Evolutionary conservation across 1,140 invertebrate genomes (phyloP).

Genomic region (Achatina immaculata): DNA sequence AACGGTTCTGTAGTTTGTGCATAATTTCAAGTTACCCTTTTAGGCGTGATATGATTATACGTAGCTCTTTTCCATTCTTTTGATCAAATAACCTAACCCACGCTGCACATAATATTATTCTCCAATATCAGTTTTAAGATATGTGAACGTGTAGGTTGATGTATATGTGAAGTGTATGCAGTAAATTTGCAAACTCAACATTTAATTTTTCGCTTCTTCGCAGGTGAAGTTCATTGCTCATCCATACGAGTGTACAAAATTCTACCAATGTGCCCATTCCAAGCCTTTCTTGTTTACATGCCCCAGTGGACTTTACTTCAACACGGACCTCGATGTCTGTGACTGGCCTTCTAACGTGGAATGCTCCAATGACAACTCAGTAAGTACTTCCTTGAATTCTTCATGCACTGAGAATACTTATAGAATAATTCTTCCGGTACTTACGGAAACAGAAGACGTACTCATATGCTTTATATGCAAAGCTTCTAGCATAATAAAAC

Average conservation of each 20-base stretch:
- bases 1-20: too few relatives aligned
- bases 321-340: constrained; percentile 28
- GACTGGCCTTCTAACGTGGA: constrained; percentile 38
- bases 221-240: constrained; percentile 32
- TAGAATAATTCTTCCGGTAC: background rate
- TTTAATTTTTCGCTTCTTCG: too few relatives aligned
- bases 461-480: background rate
- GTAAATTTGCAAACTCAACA: too few relatives aligned
- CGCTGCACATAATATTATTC: too few relatives aligned
- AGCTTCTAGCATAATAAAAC: background rate
- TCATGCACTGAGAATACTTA: background rate
- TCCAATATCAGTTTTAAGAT: too few relatives aligned
- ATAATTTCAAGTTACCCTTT: too few relatives aligned
- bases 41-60: too few relatives aligned
- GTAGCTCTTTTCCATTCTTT: too few relatives aligned
- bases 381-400: background rate
- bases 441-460: background rate
- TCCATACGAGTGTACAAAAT: constrained; percentile 30
- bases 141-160: too few relatives aligned
- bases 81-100: too few relatives aligned
- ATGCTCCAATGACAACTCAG: constrained; percentile 1
- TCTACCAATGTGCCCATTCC: constrained; percentile 39
- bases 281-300: constrained; percentile 29
- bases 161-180: too few relatives aligned
- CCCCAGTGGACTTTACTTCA: constrained; percentile 27